Conservation (phyloP, 2,797 vertebrate genomes). For the Trematomus bernacchii region DNA sequence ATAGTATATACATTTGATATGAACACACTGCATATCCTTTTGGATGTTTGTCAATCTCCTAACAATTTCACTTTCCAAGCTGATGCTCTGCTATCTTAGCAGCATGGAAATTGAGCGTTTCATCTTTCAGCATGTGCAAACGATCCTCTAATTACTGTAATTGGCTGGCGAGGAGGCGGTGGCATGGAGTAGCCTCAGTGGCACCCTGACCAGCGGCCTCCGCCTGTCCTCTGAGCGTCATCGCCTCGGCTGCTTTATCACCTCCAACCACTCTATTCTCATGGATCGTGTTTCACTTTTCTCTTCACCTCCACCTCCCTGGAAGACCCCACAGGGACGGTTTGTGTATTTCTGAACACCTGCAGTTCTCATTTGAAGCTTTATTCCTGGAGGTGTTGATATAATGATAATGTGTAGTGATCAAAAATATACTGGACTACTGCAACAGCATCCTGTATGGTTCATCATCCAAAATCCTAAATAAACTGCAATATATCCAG, state of each 20-base stretch:
- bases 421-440: constrained; percentile 17
- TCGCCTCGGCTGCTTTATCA: constrained; percentile 58
- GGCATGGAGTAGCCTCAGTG: constrained; percentile 45
- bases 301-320: constrained; percentile 2
- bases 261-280: constrained; percentile 54
- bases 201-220: constrained; percentile 57
- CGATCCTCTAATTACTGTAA: constrained; percentile 76
- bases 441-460: too few relatives aligned
- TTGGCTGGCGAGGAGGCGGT: constrained; percentile 64
- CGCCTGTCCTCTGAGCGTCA: constrained; percentile 61
- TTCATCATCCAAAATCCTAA: too few relatives aligned
- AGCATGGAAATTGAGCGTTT: constrained; percentile 57
- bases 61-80: constrained; percentile 20
- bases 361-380: constrained; percentile 21
- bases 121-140: constrained; percentile 71
- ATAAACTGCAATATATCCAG: too few relatives aligned
- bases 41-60: constrained; percentile 6
- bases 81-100: constrained; percentile 32
- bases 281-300: constrained; percentile 60
- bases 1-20: constrained; percentile 5
- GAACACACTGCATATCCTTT: neutral
- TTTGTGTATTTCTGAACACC: constrained; percentile 23
- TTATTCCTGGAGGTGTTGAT: neutral
- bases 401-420: constrained; percentile 20
- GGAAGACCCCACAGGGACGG: constrained; percentile 46